Conservation (phyloP, 2,888 invertebrate species). For the Himalopsyche kuldschensis region DNA sequence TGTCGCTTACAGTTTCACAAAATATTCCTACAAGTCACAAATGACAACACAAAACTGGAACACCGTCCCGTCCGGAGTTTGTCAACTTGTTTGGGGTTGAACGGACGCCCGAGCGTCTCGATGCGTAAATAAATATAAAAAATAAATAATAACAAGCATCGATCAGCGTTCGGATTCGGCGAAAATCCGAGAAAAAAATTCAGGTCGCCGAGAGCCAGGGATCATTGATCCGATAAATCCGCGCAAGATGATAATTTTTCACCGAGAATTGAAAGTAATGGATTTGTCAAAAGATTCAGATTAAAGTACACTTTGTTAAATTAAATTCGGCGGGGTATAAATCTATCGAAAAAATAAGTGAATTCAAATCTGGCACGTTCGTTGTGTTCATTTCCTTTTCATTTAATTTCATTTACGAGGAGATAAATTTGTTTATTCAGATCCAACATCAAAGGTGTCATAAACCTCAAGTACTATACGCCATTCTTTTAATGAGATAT, state of each 20-base stretch:
- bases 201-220: background rate
- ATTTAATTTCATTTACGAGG: background rate
- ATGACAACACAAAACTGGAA: slow-evolving; percentile 11
- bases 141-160: background rate
- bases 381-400: background rate
- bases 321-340: background rate
- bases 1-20: background rate
- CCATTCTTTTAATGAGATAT: too few species aligned
- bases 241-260: background rate
- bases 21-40: background rate
- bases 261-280: background rate
- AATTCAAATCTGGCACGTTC: background rate
- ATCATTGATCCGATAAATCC: background rate
- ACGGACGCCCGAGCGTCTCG: background rate
- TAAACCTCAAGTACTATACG: too few species aligned
- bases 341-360: background rate
- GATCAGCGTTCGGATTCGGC: background rate
- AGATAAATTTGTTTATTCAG: background rate
- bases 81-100: slow-evolving; percentile 5
- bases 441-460: too few species aligned
- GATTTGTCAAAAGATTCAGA: background rate
- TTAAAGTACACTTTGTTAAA: background rate
- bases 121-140: background rate
- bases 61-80: background rate
- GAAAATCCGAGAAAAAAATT: background rate